Conservation (phyloP, 2,113 vertebrate species). For the Prunella himalayana region DNA sequence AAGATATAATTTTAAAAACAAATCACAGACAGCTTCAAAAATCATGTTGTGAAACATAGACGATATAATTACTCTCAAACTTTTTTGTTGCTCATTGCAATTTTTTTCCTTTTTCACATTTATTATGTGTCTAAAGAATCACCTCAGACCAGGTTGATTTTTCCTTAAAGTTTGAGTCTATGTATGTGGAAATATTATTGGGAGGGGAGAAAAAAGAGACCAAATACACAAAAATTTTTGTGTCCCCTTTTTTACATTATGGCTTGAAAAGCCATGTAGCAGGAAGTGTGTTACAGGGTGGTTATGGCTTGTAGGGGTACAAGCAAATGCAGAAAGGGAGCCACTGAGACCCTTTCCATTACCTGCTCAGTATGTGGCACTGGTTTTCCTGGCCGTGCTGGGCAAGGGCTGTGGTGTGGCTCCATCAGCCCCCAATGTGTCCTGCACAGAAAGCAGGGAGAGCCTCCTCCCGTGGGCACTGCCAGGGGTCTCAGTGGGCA, state of each 20-base stretch:
- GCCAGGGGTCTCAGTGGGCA: background rate
- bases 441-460: background rate
- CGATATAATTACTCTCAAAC: background rate
- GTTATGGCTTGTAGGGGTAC: background rate
- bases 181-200: background rate
- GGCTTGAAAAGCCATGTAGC: background rate
- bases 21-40: background rate
- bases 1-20: background rate
- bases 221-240: background rate
- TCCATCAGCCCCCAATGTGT: background rate
- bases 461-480: rapidly evolving
- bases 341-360: background rate
- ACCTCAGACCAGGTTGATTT: background rate
- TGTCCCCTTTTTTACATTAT: background rate
- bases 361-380: rapidly evolving
- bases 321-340: background rate
- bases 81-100: background rate
- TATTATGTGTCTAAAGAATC: background rate
- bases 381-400: background rate
- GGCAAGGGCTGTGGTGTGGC: rapidly evolving
- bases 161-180: background rate
- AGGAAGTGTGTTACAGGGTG: background rate
- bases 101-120: background rate
- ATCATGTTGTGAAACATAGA: background rate
- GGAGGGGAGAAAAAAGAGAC: background rate